Evolutionary conservation across 2,113 vertebrate genomes (phyloP).

Genomic region (Myanophis thanlyinensis): DNA sequence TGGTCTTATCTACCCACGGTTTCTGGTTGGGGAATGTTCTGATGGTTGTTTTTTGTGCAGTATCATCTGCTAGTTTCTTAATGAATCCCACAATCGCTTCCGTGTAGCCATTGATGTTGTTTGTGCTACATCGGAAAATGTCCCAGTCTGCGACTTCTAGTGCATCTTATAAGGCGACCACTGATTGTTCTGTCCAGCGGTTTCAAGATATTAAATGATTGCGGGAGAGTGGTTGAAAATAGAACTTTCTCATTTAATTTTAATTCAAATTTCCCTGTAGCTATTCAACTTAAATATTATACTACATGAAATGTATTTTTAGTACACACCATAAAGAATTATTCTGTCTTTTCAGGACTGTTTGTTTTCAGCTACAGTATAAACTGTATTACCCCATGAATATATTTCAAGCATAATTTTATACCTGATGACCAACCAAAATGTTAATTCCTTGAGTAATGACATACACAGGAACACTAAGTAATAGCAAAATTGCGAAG

Average conservation of each 20-base stretch:
- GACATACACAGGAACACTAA: neutral
- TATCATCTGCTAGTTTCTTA: no score
- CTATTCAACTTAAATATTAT: neutral
- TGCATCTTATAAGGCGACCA: no score
- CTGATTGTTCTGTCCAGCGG: no score
- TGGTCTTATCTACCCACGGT: no score
- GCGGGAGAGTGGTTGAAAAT: no score
- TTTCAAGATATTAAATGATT: neutral
- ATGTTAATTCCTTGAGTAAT: neutral
- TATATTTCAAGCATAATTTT: slow-evolving; percentile 1
- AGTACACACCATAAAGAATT: neutral
- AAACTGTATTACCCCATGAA: neutral
- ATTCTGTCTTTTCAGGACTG: neutral
- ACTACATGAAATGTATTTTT: neutral
- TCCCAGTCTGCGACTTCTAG: no score
- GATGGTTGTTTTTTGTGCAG: no score
- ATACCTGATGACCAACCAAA: neutral
- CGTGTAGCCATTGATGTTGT: no score
- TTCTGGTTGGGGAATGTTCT: no score
- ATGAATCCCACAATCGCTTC: no score
- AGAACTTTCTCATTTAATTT: neutral
- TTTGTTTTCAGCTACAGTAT: slow-evolving; percentile 1
- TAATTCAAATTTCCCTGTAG: neutral
- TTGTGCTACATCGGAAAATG: no score
- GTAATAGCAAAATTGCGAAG: neutral